A percentile compares a stretch with the other conserved stretches of the same genome.
These are phyloP conservation scores for Arion vulgaris DNA, from an alignment of 1,140 invertebrate species.

Conservation along the genomic window DNA sequence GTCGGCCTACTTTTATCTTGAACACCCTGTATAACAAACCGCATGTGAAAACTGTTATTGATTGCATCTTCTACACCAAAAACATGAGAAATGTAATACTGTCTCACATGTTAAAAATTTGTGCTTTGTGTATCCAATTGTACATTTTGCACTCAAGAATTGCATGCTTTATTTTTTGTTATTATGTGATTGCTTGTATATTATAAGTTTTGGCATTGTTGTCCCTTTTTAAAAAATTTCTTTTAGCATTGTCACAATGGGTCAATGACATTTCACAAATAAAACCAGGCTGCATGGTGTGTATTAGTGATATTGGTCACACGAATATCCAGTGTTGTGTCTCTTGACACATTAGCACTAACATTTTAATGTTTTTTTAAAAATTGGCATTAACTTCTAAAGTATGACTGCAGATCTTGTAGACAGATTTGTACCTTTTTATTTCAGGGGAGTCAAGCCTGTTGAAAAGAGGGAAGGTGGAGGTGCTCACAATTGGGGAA, in stretches of 20 bases:
- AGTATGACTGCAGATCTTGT: background rate
- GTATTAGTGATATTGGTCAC: background rate
- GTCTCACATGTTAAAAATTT: too few relatives aligned
- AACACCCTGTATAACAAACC: too few relatives aligned
- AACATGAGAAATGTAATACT: too few relatives aligned
- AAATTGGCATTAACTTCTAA: background rate
- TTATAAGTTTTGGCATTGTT: too few relatives aligned
- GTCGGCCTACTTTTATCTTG: too few relatives aligned
- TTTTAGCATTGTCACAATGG: background rate
- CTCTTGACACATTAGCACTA: background rate
- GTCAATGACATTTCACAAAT: conserved; percentile 1
- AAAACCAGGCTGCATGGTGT: background rate
- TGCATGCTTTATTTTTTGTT: too few relatives aligned
- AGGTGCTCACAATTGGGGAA: conserved; percentile 96
- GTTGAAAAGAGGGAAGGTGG: conserved; percentile 94
- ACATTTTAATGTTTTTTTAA: background rate
- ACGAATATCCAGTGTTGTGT: background rate
- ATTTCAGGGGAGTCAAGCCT: conserved; percentile 88
- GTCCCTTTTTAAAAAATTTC: too few relatives aligned
- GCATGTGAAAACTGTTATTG: too few relatives aligned
- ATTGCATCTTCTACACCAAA: too few relatives aligned
- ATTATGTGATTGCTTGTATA: too few relatives aligned
- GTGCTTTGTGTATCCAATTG: too few relatives aligned
- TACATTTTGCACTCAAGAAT: too few relatives aligned
- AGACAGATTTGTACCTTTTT: conserved; percentile 48